Base-by-base conservation (phyloP, 2,797 vertebrate genomes). In the Peromyscus eremicus region DNA sequence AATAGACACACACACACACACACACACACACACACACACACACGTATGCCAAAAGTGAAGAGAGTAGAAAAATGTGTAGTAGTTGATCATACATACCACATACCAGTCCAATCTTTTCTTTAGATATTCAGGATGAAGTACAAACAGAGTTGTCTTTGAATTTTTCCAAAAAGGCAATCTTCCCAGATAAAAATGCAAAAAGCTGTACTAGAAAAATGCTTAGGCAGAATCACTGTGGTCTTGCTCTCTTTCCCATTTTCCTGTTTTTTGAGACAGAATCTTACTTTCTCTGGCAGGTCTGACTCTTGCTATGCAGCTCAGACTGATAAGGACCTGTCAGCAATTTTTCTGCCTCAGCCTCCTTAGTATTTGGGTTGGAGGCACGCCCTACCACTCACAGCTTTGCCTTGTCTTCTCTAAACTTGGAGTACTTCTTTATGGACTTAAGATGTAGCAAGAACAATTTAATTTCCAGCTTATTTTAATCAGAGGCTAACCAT, bases 121-220 rank as follows among this genome's bases (percentile, higher is more conserved):
- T 66, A 88, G 27, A 92, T 40, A 95, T 87, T 94, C 32, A 93
- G 71, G 29, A 89, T 68, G 84, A 40, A 60, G 84, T 52, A 92
- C 60, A 77, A 90, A 83, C 29, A 27, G 34, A 13, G 25, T n/a
- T 88, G 46, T 11, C 16, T 86, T 70, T 64, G 94, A 96, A 49
- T 81, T 43, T 90, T n/a, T 85, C n/a, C 87, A 83, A 82, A 94
- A 52, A 46, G 14, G 37, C 2, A 89, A 4, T 40, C n/a, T 86
- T 90, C 55, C 27, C 29, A 85, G 29, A 92, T 75, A 75, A 96
- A 94, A 93, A 95, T 49, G 32, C 68, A 91, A 94, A 97, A 93
- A 91, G 57, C 73, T 77, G 25, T 34, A 80, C 70, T 55, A 89
- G n/a, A 6, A 40, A 7, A 84, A 62, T 92, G 27, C 21, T 70